These are phyloP conservation scores for Zhuqinia jingwanae DNA, from an alignment of 2,888 invertebrate species.

Conservation along the genomic window DNA sequence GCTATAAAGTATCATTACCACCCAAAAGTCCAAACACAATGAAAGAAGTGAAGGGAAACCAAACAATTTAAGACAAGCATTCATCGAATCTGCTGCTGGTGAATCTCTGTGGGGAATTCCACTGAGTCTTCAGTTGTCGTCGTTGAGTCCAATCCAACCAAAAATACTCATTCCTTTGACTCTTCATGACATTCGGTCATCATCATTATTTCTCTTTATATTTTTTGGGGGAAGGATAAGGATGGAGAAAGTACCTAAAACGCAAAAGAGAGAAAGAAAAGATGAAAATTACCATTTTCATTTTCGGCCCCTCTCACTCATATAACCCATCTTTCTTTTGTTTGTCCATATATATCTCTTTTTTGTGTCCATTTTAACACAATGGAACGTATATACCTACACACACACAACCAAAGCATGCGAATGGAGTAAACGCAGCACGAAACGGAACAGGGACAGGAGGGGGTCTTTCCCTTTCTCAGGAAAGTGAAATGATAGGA, in stretches of 20 bases:
- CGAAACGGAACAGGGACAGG: constrained; percentile 9
- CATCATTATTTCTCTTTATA: constrained; percentile 42
- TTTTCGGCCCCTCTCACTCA: constrained; percentile 25
- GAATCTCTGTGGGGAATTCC: constrained; percentile 58
- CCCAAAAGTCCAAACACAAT: neutral
- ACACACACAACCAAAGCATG: neutral
- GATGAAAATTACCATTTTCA: constrained; percentile 67
- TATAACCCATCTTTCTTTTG: constrained; percentile 5
- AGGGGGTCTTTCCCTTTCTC: neutral
- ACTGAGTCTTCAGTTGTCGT: constrained; percentile 37
- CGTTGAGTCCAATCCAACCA: neutral
- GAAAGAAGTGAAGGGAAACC: neutral
- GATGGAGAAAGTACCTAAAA: constrained; percentile 34
- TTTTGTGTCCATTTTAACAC: constrained; percentile 12
- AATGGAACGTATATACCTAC: too few species aligned
- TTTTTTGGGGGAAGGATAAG: neutral
- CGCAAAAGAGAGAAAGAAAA: neutral
- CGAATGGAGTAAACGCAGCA: neutral
- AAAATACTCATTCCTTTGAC: constrained; percentile 32
- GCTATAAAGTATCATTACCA: constrained; percentile 20
- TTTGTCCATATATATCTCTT: constrained; percentile 21
- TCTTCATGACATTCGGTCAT: constrained; percentile 65
- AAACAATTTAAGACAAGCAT: constrained; percentile 32
- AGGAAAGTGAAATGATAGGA: neutral
- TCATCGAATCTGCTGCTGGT: neutral